phyloP scores from a whole-genome alignment of 2,888 invertebrate species.

The Callyntrura sp. region DNA sequence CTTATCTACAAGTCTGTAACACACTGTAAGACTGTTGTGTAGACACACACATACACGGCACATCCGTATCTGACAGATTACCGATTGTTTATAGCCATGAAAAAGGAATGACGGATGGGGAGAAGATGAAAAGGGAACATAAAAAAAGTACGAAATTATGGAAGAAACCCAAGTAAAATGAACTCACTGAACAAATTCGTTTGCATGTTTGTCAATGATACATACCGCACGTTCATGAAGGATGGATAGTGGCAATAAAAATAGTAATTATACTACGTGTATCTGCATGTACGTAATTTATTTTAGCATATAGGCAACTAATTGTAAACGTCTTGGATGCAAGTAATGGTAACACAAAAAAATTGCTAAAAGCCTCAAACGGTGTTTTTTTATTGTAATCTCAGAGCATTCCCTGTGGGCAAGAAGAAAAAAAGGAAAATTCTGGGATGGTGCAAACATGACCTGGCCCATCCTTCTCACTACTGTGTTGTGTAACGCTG shows the following conservation, averaged over 20 bases:
- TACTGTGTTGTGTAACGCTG: not conserved
- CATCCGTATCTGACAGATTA: not conserved
- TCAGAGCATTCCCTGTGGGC: not conserved
- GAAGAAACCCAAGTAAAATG: not conserved
- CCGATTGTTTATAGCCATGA: slow-evolving; percentile 26
- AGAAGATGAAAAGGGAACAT: slow-evolving; percentile 8
- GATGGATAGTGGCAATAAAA: slow-evolving; percentile 1
- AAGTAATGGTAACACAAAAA: not conserved
- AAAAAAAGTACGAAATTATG: not conserved
- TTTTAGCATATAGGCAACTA: not conserved
- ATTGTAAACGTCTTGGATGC: not conserved
- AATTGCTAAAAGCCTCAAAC: not conserved
- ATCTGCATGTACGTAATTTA: too few species aligned
- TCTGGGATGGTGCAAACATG: not conserved
- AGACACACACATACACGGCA: not conserved
- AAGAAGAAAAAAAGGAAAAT: not conserved
- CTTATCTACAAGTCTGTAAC: too few species aligned
- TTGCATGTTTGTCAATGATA: slow-evolving; percentile 2
- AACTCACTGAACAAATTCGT: not conserved
- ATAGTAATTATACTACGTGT: not conserved
- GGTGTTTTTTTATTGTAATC: not conserved
- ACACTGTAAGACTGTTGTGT: not conserved
- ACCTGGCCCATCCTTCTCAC: slow-evolving; percentile 27
- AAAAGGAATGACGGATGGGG: slow-evolving; percentile 30
- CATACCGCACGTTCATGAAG: slow-evolving; percentile 23